A percentile compares a stretch with the other conserved stretches of the same genome.
Evolutionary conservation across 2,113 vertebrate genomes (phyloP).

Genomic region (Barbus barbus): DNA sequence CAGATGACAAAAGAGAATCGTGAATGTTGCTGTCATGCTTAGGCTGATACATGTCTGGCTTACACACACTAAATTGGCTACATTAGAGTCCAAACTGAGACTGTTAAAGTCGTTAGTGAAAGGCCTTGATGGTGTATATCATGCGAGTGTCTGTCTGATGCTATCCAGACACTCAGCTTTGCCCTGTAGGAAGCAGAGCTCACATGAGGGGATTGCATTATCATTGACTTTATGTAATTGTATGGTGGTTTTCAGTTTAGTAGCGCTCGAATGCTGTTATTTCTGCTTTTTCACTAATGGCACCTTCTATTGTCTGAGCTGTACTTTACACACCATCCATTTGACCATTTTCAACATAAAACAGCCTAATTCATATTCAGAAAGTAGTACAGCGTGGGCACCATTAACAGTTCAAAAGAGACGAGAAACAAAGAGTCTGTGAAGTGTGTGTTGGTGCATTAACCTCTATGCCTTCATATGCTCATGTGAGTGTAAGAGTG

Average conservation of each 20-base stretch:
- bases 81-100: slow-evolving; percentile 23
- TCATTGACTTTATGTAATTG: slow-evolving; percentile 21
- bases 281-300: slow-evolving; percentile 21
- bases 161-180: background rate
- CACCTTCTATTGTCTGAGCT: background rate
- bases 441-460: slow-evolving; percentile 14
- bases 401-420: background rate
- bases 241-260: background rate
- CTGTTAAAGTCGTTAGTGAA: background rate
- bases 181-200: background rate
- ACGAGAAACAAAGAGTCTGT: background rate
- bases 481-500: background rate
- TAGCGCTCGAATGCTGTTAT: background rate
- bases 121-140: slow-evolving; percentile 4
- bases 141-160: background rate
- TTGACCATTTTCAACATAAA: background rate
- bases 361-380: slow-evolving; percentile 9
- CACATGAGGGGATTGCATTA: slow-evolving; percentile 18
- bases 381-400: background rate
- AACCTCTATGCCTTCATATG: background rate
- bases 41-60: slow-evolving; percentile 14
- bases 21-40: slow-evolving; percentile 17
- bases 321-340: background rate
- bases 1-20: slow-evolving; percentile 25
- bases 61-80: background rate